Percentiles rank a stretch among this genome's conserved stretches.
These are phyloP conservation scores for Diachasma alloeum DNA, from an alignment of 1,140 invertebrate species.

Conservation along the genomic window DNA sequence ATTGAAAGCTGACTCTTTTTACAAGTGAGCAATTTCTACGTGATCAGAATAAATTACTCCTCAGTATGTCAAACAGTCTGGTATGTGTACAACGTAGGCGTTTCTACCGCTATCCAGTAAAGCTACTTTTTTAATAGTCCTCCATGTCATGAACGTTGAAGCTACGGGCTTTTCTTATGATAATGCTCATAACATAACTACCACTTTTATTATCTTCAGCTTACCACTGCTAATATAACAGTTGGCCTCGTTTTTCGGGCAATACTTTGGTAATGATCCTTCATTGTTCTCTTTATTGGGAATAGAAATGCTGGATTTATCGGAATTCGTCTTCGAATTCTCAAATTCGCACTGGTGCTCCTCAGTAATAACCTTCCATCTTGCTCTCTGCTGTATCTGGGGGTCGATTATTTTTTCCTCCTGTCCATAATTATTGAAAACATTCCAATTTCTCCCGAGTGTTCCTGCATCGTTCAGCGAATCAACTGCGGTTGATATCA, in stretches of 20 bases:
- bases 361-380: constrained; percentile 46
- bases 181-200: too few species aligned
- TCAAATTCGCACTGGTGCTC: constrained; percentile 8
- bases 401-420: constrained; percentile 38
- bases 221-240: not conserved
- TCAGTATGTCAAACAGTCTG: too few species aligned
- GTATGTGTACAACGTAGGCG: too few species aligned
- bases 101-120: too few species aligned
- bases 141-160: too few species aligned
- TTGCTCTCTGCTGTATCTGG: constrained; percentile 38
- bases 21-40: too few species aligned
- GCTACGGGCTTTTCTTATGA: too few species aligned
- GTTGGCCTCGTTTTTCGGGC: not conserved
- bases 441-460: constrained; percentile 7
- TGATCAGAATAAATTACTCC: too few species aligned
- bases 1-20: too few species aligned
- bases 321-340: not conserved
- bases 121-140: too few species aligned
- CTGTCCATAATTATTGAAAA: constrained; percentile 38
- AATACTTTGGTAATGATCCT: constrained; percentile 6
- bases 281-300: not conserved
- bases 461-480: constrained; percentile 11
- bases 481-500: constrained; percentile 22
- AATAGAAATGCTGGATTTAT: not conserved
- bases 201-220: too few species aligned